Conservation (phyloP, 2,797 vertebrate genomes). For the Allobates femoralis region DNA sequence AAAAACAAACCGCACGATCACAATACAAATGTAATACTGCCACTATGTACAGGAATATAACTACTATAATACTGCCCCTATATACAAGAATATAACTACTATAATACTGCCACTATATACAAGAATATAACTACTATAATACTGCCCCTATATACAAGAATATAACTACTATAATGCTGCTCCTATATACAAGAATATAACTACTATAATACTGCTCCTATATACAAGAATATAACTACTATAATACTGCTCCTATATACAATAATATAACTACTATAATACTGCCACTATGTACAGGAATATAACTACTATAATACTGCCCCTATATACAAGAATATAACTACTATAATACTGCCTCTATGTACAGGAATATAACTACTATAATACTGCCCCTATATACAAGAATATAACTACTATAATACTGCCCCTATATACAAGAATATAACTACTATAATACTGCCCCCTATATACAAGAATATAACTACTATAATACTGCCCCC, state of each 20-base stretch:
- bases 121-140: conserved; percentile 12
- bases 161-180: conserved; percentile 1
- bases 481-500: not conserved
- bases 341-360: not conserved
- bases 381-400: not conserved
- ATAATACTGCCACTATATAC: not conserved
- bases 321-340: not conserved
- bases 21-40: not conserved
- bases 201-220: not conserved
- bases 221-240: not conserved
- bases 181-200: not conserved
- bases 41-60: not conserved
- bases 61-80: not conserved
- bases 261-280: conserved; percentile 1
- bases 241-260: not conserved
- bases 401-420: conserved; percentile 1
- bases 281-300: not conserved
- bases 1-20: not conserved
- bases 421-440: not conserved
- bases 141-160: not conserved
- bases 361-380: not conserved
- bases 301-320: conserved; percentile 1
- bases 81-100: not conserved
- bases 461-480: not conserved
- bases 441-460: not conserved